Conservation (phyloP, 2,113 vertebrate species). For the Caloenas nicobarica region DNA sequence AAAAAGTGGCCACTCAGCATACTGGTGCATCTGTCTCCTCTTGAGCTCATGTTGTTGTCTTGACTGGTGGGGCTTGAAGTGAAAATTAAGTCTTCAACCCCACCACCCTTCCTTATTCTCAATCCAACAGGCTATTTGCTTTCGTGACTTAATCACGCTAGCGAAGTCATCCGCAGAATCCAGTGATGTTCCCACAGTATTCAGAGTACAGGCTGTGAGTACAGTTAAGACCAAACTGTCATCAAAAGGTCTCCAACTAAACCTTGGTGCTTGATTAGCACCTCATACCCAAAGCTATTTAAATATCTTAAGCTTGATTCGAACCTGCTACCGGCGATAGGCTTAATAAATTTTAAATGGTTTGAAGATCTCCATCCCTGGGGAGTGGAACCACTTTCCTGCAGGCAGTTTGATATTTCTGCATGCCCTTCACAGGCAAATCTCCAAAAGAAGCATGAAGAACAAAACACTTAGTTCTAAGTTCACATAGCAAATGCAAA, state of each 20-base stretch:
- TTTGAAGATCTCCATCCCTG: not conserved
- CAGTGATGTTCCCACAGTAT: not conserved
- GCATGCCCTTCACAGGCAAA: not conserved
- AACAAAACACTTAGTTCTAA: constrained; percentile 1
- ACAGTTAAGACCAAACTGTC: not conserved
- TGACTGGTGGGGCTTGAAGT: not conserved
- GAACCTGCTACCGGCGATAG: not conserved
- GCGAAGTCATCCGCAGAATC: not conserved
- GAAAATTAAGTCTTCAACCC: not conserved
- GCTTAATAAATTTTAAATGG: not conserved
- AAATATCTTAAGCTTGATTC: not conserved
- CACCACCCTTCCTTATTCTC: not conserved
- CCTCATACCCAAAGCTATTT: not conserved
- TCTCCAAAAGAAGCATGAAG: not conserved
- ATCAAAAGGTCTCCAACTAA: not conserved
- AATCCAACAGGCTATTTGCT: not conserved
- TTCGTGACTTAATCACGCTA: not conserved
- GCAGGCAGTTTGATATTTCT: not conserved
- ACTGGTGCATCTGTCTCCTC: not conserved
- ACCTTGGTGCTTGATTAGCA: not conserved
- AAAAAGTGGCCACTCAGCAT: not conserved
- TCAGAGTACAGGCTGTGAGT: not conserved
- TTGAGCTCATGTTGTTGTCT: not conserved
- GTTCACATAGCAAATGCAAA: not conserved
- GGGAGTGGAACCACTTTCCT: not conserved